Evolutionary conservation across 2,113 vertebrate species (phyloP).

Genomic region (Tachycineta bicolor): DNA sequence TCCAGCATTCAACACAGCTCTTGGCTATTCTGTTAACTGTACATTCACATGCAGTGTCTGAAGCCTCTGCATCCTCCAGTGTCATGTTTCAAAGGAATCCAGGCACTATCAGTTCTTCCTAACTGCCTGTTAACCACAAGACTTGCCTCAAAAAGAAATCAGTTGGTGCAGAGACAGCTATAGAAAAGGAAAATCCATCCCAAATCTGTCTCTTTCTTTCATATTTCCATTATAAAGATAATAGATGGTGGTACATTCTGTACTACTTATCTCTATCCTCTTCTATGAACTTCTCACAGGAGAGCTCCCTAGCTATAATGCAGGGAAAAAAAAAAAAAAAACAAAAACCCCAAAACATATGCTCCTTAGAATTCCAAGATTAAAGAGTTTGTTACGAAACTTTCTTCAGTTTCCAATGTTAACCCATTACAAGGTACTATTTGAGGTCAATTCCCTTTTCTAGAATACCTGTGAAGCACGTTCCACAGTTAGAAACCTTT

Average conservation of each 20-base stretch:
- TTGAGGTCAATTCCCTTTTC: neutral
- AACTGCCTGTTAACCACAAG: neutral
- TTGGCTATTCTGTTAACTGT: neutral
- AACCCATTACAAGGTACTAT: neutral
- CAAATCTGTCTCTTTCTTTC: neutral
- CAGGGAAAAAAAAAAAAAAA: neutral
- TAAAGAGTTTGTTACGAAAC: neutral
- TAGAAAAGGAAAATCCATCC: neutral
- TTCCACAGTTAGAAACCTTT: neutral
- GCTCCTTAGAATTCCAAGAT: neutral
- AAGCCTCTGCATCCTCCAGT: neutral
- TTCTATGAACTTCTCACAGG: neutral
- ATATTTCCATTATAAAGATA: neutral
- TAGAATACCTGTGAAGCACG: neutral
- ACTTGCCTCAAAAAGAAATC: neutral
- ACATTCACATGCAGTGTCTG: neutral
- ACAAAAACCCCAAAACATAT: neutral
- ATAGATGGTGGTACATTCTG: neutral
- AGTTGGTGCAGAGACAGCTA: neutral
- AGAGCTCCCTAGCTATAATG: neutral
- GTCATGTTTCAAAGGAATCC: neutral
- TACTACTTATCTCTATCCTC: neutral
- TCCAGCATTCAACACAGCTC: neutral
- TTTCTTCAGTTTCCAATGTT: neutral
- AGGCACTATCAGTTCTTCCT: neutral